Evolutionary conservation across 2,113 vertebrate genomes (phyloP).

Genomic region (Clarias magur): DNA sequence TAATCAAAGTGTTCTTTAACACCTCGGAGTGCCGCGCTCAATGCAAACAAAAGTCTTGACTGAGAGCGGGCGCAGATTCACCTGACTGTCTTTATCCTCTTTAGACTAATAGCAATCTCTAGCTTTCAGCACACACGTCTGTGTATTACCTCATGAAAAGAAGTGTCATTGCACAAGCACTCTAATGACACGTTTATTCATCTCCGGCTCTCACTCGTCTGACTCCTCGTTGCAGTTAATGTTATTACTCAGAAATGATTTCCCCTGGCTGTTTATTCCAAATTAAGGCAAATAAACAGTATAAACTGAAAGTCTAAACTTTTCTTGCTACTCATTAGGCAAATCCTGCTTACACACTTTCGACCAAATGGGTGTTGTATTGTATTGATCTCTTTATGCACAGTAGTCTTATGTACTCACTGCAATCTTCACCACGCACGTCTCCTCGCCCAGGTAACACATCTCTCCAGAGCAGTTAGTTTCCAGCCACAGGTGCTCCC

Average conservation of each 20-base stretch:
- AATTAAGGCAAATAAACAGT: not conserved
- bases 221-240: not conserved
- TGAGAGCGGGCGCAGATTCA: conserved; percentile 19
- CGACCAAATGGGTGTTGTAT: not conserved
- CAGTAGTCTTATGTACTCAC: conserved; percentile 76
- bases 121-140: conserved; percentile 10
- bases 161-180: conserved; percentile 27
- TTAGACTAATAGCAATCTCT: conserved; percentile 42
- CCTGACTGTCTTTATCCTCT: conserved; percentile 36
- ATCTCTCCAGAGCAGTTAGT: conserved; percentile 98
- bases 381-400: conserved; percentile 14
- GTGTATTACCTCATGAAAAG: conserved; percentile 45
- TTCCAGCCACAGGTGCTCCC: conserved; percentile 97
- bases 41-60: conserved; percentile 37
- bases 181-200: conserved; percentile 31
- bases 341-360: not conserved
- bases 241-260: not conserved
- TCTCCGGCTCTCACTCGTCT: not conserved
- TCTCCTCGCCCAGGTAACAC: conserved; percentile 95
- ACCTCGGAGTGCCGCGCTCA: conserved; percentile 20
- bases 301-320: not conserved
- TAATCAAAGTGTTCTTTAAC: conserved; percentile 33
- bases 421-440: conserved; percentile 90
- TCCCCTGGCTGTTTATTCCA: not conserved
- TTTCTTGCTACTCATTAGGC: not conserved